Evolutionary conservation across 1,140 invertebrate species (phyloP).

Genomic region (Drosophila guanche): DNA sequence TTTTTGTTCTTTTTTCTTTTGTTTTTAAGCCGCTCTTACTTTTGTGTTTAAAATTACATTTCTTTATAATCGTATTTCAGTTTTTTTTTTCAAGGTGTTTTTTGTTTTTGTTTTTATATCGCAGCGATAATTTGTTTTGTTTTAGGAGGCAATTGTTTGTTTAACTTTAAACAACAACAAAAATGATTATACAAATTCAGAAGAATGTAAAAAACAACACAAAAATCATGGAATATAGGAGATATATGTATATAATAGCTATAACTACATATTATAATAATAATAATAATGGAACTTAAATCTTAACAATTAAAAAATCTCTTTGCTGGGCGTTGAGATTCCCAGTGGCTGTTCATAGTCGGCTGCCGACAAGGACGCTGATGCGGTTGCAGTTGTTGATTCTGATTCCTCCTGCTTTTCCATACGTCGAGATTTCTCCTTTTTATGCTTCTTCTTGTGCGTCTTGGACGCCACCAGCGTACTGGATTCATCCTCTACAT

Average conservation of each 20-base stretch:
- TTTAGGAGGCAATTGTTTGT: slow-evolving; percentile 27
- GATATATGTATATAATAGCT: slow-evolving; percentile 19
- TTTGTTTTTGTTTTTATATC: slow-evolving; percentile 59
- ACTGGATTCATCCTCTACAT: slow-evolving; percentile 18
- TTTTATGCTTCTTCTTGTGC: slow-evolving; percentile 81
- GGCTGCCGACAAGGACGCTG: slow-evolving; percentile 17
- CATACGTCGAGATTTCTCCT: slow-evolving; percentile 60
- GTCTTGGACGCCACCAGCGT: slow-evolving; percentile 29
- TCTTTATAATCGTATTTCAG: slow-evolving; percentile 1
- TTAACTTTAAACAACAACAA: slow-evolving; percentile 3
- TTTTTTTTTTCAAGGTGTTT: slow-evolving; percentile 30
- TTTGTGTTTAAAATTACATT: slow-evolving; percentile 11
- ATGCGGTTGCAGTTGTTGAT: slow-evolving; percentile 11
- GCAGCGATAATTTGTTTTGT: slow-evolving; percentile 69
- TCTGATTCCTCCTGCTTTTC: slow-evolving; percentile 36
- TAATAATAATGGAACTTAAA: slow-evolving; percentile 43
- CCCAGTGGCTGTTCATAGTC: slow-evolving; percentile 92
- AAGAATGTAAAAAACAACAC: slow-evolving; percentile 23
- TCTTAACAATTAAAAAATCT: slow-evolving; percentile 86
- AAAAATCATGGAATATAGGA: slow-evolving; percentile 6
- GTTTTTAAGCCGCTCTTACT: slow-evolving; percentile 4
- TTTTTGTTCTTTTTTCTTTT: background rate
- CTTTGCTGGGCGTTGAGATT: slow-evolving; percentile 96
- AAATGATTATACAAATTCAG: slow-evolving; percentile 28
- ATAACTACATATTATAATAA: slow-evolving; percentile 22